Base-by-base conservation (phyloP, 2,797 vertebrate species). In the Bovichtus variegatus region DNA sequence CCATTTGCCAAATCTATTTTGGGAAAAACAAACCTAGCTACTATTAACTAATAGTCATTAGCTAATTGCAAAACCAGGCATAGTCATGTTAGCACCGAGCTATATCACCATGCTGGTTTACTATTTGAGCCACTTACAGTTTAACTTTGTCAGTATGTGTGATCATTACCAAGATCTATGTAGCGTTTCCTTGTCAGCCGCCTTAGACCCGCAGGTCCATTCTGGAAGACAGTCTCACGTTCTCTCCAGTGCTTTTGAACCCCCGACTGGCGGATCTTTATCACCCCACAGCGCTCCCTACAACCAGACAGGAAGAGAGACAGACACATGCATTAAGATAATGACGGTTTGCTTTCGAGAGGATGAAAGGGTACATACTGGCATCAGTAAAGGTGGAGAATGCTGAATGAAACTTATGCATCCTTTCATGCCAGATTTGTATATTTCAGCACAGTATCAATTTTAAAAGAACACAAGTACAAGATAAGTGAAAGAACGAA, bases 161-260 rank as follows among this genome's bases (percentile, higher is more conserved):
- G 44, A 71, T 74, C 71, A 92, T 96, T 96, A 99, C 98, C 98
- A 34, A 97, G 94, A 91, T 98, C 97, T 69, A 97, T 85, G 67
- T 96, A 97, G 94, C 97, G 97, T 93, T 98, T 97, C 94, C 98
- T 96, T 81, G 96, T 93, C 90, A 97, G 95, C 90, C 95, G 95
- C 78, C 93, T 92, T 5, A 94, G 89, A n/a, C 95, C 93, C 3
- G 93, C 95, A 0, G 92, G 95, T 82, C 94, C 96, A 47, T 95
- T 94, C 84, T 96, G 96, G 86, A 96, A 95, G 0, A 90, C 92
- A 0, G 95, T 94, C 71, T 99, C 98, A 0, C 95, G 94, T 10
- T 94, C 93, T 49, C 88, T 90, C 89, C 95, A 94, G 92, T 95
- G 96, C 89, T 95, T 93, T 59, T 96, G 95, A 50, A 94, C 94